Conservation (phyloP, 1,140 invertebrate genomes). For the Drosophila erecta region DNA sequence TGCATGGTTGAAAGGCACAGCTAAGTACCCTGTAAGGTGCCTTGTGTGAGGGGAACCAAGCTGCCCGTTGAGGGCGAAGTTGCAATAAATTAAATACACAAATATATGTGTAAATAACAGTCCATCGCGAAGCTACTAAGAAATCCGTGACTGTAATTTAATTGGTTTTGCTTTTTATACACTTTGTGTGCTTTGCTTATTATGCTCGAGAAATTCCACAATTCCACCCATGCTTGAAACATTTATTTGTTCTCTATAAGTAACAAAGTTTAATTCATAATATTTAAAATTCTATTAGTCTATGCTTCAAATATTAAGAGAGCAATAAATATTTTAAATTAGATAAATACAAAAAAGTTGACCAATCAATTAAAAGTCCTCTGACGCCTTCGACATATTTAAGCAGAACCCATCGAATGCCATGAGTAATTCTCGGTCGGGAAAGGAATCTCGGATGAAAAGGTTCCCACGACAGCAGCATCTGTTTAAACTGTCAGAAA, state of each 20-base stretch:
- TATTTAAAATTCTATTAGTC: background rate
- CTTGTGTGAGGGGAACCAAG: background rate
- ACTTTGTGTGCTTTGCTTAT: no score
- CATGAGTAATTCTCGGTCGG: conserved; percentile 10
- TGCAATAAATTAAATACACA: background rate
- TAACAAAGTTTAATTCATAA: background rate
- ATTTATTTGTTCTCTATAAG: no score
- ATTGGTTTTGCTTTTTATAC: no score
- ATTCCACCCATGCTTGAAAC: no score
- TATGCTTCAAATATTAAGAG: background rate
- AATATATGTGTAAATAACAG: no score
- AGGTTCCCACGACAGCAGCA: conserved; percentile 43
- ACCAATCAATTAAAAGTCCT: background rate
- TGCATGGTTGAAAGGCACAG: conserved; percentile 46
- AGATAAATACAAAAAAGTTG: background rate
- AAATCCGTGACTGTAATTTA: no score
- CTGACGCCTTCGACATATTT: background rate
- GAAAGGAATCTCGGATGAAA: background rate
- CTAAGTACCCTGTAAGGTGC: conserved; percentile 16
- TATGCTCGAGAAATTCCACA: no score
- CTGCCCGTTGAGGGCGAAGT: no score
- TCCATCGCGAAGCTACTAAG: no score
- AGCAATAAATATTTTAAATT: no score
- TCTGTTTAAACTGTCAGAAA: conserved; percentile 80
- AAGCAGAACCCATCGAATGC: background rate